phyloP scores from a whole-genome alignment of 1,140 invertebrate genomes.

The Bombus cullumanus region DNA sequence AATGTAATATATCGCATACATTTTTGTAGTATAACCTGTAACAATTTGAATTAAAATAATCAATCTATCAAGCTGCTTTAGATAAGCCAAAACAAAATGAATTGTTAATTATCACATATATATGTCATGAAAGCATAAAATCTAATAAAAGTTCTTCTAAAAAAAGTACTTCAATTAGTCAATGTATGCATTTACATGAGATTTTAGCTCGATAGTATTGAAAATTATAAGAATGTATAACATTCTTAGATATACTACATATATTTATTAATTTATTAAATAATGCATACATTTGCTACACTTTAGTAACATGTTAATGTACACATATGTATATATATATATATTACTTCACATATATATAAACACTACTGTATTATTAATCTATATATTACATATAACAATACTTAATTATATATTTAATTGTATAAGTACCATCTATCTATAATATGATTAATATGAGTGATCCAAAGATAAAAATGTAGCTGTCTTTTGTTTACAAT shows the following conservation, averaged over 20 bases:
- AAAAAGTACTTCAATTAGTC: not conserved
- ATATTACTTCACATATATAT: not conserved
- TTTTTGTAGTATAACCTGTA: conserved; percentile 41
- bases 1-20: conserved; percentile 12
- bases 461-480: not conserved
- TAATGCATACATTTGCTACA: not conserved
- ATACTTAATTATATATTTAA: not conserved
- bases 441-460: not conserved
- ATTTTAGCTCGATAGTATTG: not conserved
- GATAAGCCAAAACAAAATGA: not conserved
- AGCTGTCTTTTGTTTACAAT: not conserved
- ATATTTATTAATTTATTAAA: not conserved
- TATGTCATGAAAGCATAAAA: too few relatives aligned
- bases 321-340: accelerated
- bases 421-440: not conserved
- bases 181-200: not conserved
- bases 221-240: too few relatives aligned
- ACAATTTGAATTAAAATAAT: conserved; percentile 25
- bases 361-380: not conserved
- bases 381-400: not conserved
- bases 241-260: too few relatives aligned
- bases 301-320: not conserved
- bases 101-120: not conserved
- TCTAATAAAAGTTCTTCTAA: too few relatives aligned
- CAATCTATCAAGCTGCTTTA: not conserved